Conservation (phyloP, 1,140 invertebrate genomes). For the Tetragonula clypearis region DNA sequence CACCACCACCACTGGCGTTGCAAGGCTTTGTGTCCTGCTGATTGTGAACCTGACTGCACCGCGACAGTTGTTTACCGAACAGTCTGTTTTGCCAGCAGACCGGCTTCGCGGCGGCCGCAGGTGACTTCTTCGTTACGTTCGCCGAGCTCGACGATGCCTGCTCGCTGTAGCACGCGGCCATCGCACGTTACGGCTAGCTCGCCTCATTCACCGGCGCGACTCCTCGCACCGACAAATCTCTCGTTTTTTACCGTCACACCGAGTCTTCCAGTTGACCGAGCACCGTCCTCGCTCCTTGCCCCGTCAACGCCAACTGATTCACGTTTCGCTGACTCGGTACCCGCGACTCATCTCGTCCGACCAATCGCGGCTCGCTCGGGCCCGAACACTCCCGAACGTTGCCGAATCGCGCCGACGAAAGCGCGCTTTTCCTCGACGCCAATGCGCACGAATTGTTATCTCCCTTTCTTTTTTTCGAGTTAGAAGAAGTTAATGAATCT, state of each 20-base stretch:
- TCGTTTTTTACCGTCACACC: no score
- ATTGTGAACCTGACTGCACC: conserved; percentile 71
- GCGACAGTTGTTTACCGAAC: conserved; percentile 77
- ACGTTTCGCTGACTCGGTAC: conserved; percentile 46
- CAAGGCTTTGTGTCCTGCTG: conserved; percentile 61
- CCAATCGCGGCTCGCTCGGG: conserved; percentile 27
- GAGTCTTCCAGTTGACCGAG: neutral
- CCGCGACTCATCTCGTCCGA: conserved; percentile 41
- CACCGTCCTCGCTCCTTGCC: neutral
- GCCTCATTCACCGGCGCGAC: conserved; percentile 49
- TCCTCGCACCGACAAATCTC: conserved; percentile 29
- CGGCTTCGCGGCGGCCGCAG: conserved; percentile 44
- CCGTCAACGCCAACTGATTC: conserved; percentile 49
- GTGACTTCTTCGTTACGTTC: conserved; percentile 41
- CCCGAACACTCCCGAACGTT: neutral
- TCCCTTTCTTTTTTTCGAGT: neutral
- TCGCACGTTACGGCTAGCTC: conserved; percentile 51
- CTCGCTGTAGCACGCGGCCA: conserved; percentile 64
- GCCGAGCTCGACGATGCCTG: conserved; percentile 44
- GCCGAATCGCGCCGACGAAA: conserved; percentile 22
- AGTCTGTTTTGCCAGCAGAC: conserved; percentile 77
- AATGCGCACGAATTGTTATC: neutral
- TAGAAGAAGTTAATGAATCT: neutral
- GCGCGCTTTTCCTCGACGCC: conserved; percentile 18
- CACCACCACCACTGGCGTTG: conserved; percentile 68